Base-by-base conservation (phyloP, 2,888 invertebrate species). In the Pollenia angustigena region DNA sequence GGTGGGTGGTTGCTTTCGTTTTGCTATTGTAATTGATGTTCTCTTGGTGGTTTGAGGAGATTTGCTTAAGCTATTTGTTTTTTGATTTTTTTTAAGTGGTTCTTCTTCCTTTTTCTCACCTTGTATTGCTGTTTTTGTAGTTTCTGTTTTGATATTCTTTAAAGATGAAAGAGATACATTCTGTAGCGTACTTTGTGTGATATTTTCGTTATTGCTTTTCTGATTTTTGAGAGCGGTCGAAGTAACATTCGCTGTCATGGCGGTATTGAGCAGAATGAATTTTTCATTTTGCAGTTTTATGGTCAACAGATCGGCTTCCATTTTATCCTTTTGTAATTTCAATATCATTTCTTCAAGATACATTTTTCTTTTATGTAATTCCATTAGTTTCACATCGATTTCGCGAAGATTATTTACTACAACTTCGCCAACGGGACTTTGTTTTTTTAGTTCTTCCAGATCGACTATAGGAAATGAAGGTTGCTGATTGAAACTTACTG, bases 311-410 rank as follows among this genome's bases (percentile, higher is more conserved):
- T 93, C 93, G 44, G 92, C 88, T 54, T 92, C 91, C 85, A 92
- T 91, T 88, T 92, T 93, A 54, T 93, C 92, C 16, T 92, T 92
- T 80, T 93, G 93, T 42, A 93, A 87, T 80, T 93, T 93, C 32
- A 92, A 87, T 18, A 93, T 92, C 91, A 92, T 92, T 79, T 93
- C 93, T 42, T 93, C 93, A n/a, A 93, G 89, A 64, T 91, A 91
- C 82, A 90, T 91, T 83, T 92, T 93, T 7, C 93, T 90, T 68
- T 92, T 92, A 46, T 92, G 92, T 60, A 92, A 87, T 81, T 93
- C 92, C 88, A 93, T 86, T n/a, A 93, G 88, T 9, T 91, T 91
- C 0, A 90, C 89, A 89, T 93, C 93, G 11, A 92, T 91, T 56
- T 93, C 93, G 0, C 91, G 90, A n/a, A 93, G 81, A 78, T 89